phyloP scores from a whole-genome alignment of 2,797 vertebrate genomes.

The Spondyliosoma cantharus region DNA sequence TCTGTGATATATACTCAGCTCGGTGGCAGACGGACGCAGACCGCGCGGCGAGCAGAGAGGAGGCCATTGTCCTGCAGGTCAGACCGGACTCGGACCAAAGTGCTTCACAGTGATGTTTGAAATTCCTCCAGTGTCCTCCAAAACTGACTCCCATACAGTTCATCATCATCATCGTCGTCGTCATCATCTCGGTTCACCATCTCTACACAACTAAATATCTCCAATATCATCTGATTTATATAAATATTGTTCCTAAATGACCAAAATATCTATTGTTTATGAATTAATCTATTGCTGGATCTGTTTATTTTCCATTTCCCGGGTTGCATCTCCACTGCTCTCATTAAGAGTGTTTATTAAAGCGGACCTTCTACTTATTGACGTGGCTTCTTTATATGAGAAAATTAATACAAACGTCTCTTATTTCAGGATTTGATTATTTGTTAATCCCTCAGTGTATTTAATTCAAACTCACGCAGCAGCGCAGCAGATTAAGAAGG shows the following conservation, averaged over 20 bases:
- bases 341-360: conserved; percentile 29
- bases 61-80: conserved; percentile 79
- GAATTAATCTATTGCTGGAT: neutral
- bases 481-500: neutral
- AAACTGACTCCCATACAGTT: conserved; percentile 50
- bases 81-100: conserved; percentile 62
- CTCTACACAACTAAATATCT: conserved; percentile 16
- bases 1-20: conserved; percentile 75
- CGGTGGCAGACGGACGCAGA: conserved; percentile 65
- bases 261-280: conserved; percentile 21
- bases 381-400: conserved; percentile 7
- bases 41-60: conserved; percentile 67
- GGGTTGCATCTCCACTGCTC: conserved; percentile 10
- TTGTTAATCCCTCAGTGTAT: conserved; percentile 31
- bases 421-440: conserved; percentile 35
- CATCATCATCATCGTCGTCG: conserved; percentile 14
- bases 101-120: conserved; percentile 72
- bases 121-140: conserved; percentile 76
- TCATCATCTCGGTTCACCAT: conserved; percentile 24
- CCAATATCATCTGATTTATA: conserved; percentile 13
- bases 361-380: neutral
- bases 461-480: conserved; percentile 1
- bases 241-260: conserved; percentile 27
- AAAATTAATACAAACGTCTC: conserved; percentile 5
- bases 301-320: conserved; percentile 47